Conservation (phyloP, 1,140 invertebrate genomes). For the Sesamia nonagrioides region DNA sequence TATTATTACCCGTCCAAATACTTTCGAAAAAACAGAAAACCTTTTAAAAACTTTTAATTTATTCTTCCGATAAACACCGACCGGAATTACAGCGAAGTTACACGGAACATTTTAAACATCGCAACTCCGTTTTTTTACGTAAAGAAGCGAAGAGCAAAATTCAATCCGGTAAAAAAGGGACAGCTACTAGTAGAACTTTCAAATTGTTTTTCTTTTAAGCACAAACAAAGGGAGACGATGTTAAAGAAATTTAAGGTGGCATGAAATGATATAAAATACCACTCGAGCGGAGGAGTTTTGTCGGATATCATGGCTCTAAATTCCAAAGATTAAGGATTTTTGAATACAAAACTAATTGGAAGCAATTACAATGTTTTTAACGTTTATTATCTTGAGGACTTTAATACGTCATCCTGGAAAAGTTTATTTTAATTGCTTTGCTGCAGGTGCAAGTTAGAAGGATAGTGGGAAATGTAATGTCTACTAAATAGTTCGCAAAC, state of each 20-base stretch:
- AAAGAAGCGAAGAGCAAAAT: conserved; percentile 54
- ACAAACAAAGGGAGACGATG: conserved; percentile 60
- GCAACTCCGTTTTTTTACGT: conserved; percentile 1
- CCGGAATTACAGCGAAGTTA: conserved; percentile 23
- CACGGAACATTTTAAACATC: conserved; percentile 30
- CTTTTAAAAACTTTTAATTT: conserved; percentile 37
- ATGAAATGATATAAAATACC: conserved; percentile 65
- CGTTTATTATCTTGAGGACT: conserved; percentile 6
- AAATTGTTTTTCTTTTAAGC: conserved; percentile 68
- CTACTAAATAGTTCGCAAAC: conserved; percentile 1
- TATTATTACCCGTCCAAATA: neutral
- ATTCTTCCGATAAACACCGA: conserved; percentile 22
- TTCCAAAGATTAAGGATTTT: conserved; percentile 25
- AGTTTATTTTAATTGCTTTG: neutral
- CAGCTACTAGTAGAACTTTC: conserved; percentile 58
- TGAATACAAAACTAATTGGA: conserved; percentile 35
- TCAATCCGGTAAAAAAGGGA: conserved; percentile 55
- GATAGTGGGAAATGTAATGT: neutral
- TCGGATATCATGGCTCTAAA: neutral
- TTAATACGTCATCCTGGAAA: neutral
- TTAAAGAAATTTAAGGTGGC: conserved; percentile 65
- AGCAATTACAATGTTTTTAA: conserved; percentile 31
- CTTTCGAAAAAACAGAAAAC: neutral
- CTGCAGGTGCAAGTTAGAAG: neutral
- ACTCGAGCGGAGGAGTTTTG: conserved; percentile 53